Evolutionary conservation across 2,797 vertebrate species (phyloP).

Genomic region (Orestias chungarensis): DNA sequence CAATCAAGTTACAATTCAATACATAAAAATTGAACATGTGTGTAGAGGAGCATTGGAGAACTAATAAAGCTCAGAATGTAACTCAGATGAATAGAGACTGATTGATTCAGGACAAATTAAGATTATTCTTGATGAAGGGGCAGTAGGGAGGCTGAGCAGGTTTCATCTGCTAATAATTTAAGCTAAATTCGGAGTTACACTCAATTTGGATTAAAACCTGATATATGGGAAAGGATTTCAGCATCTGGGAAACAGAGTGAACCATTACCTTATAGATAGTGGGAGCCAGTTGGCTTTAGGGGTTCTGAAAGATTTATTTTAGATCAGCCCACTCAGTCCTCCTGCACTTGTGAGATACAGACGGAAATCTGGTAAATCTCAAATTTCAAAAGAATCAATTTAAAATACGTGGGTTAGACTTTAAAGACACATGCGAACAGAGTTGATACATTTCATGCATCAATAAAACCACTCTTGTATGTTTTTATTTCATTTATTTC

Average conservation of each 20-base stretch:
- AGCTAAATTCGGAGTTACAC: slow-evolving; percentile 33
- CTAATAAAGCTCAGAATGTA: neutral
- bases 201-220: slow-evolving; percentile 42
- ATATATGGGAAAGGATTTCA: slow-evolving; percentile 47
- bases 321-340: slow-evolving; percentile 66
- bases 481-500: neutral
- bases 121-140: neutral
- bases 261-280: slow-evolving; percentile 72
- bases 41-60: neutral
- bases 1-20: neutral
- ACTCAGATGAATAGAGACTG: neutral
- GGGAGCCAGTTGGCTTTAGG: slow-evolving; percentile 72
- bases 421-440: slow-evolving; percentile 2
- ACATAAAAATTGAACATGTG: neutral
- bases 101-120: neutral
- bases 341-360: slow-evolving; percentile 55
- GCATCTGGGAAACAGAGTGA: slow-evolving; percentile 65
- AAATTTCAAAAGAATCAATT: slow-evolving; percentile 36
- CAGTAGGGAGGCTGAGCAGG: slow-evolving; percentile 6
- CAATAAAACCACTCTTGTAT: neutral
- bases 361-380: slow-evolving; percentile 41
- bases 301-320: slow-evolving; percentile 74
- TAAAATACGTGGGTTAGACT: slow-evolving; percentile 41
- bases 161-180: slow-evolving; percentile 28
- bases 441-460: neutral